Evolutionary conservation across 2,113 vertebrate species (phyloP).

Genomic region (Eulacestoma nigropectus): DNA sequence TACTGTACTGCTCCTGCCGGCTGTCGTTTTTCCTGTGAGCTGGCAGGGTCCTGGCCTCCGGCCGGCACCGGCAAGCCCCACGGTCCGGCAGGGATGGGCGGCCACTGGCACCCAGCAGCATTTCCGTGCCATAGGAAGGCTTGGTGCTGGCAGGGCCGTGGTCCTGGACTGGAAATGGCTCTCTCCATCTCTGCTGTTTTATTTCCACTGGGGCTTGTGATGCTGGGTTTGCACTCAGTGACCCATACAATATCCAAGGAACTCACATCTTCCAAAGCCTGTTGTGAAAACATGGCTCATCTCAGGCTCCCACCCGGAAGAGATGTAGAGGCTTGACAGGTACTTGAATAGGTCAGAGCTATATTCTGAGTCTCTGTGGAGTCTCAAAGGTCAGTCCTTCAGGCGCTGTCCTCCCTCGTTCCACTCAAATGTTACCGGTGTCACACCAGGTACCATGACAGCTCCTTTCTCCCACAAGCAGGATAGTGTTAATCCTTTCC

Average conservation of each 20-base stretch:
- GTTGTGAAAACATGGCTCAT: neutral
- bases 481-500: neutral
- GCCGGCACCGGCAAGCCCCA: rapidly evolving
- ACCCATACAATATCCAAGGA: rapidly evolving
- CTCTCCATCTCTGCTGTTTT: neutral
- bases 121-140: rapidly evolving
- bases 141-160: rapidly evolving
- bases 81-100: rapidly evolving
- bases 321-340: neutral
- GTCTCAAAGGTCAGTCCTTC: conserved; percentile 25
- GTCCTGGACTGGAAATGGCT: neutral
- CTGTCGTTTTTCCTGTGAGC: neutral
- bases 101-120: neutral
- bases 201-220: neutral
- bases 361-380: neutral
- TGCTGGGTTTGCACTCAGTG: rapidly evolving
- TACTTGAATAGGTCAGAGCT: neutral
- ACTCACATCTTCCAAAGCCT: neutral
- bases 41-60: neutral
- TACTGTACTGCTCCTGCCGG: rapidly evolving
- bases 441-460: neutral
- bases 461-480: neutral
- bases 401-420: neutral
- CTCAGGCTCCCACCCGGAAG: neutral
- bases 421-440: neutral